Evolutionary conservation across 2,888 invertebrate genomes (phyloP).

Genomic region (Philaethria dido): DNA sequence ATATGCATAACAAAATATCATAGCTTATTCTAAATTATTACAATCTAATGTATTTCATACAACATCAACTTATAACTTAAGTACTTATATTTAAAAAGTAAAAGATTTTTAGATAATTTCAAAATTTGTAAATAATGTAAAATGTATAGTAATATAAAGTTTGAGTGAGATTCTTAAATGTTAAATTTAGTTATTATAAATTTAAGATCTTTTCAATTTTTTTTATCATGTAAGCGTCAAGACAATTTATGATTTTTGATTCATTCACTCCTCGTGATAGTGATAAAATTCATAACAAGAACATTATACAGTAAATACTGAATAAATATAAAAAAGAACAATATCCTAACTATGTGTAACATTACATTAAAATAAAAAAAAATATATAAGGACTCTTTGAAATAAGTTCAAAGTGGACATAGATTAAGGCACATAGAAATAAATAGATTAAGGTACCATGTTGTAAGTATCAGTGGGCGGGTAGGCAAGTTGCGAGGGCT

Average conservation of each 20-base stretch:
- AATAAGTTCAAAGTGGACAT: slow-evolving; percentile 13
- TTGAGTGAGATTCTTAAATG: background rate
- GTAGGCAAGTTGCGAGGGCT: slow-evolving; percentile 48
- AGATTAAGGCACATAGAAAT: slow-evolving; percentile 28
- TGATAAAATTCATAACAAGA: background rate
- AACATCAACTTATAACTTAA: slow-evolving; percentile 44
- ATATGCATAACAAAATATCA: slow-evolving; percentile 35
- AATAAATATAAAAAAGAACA: slow-evolving; percentile 26
- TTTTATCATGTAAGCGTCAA: background rate
- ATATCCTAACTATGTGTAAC: slow-evolving; percentile 29
- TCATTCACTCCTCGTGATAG: too few relatives aligned
- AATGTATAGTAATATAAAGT: background rate
- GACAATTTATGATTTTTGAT: background rate
- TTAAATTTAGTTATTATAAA: background rate
- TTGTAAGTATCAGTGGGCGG: slow-evolving; percentile 60
- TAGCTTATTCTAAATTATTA: slow-evolving; percentile 39
- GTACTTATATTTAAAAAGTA: slow-evolving; percentile 34
- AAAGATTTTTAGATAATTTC: slow-evolving; percentile 39
- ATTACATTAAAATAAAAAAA: slow-evolving; percentile 20
- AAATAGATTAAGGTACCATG: slow-evolving; percentile 47
- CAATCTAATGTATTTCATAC: slow-evolving; percentile 61
- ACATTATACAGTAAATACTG: slow-evolving; percentile 16
- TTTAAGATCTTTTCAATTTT: background rate
- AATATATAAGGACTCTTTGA: background rate
- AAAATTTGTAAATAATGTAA: background rate